These are phyloP conservation scores for Sebastes iracundus DNA, from an alignment of 2,797 vertebrate species.

Conservation along the genomic window DNA sequence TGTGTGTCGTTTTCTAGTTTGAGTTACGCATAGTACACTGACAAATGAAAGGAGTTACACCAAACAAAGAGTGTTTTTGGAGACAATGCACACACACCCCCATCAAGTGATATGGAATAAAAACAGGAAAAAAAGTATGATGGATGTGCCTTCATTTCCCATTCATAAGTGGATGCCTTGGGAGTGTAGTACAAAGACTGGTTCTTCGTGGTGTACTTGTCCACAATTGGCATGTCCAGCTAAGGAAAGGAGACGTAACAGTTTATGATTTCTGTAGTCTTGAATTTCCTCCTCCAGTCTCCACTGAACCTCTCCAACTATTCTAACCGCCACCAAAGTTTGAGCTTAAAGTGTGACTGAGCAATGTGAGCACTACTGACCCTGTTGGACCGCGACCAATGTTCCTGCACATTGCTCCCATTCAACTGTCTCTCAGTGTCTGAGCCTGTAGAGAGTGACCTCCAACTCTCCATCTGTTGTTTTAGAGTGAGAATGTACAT, in stretches of 20 bases:
- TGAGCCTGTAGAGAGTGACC: conserved; percentile 11
- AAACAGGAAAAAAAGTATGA: background rate
- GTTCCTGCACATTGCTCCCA: conserved; percentile 41
- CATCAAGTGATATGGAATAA: background rate
- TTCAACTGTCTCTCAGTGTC: conserved; percentile 30
- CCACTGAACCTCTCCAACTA: conserved; percentile 16
- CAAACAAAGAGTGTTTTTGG: background rate
- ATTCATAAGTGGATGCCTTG: conserved; percentile 9
- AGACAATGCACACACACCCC: background rate
- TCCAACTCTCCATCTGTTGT: conserved; percentile 74
- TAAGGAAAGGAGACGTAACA: conserved; percentile 29
- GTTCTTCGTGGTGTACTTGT: conserved; percentile 51
- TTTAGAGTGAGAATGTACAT: conserved; percentile 29
- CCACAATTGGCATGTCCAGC: conserved; percentile 34
- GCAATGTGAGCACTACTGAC: conserved; percentile 63
- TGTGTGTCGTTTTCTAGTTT: background rate
- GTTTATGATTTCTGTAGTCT: background rate
- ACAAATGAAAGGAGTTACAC: conserved; percentile 1
- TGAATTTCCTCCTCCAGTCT: background rate
- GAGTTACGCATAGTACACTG: background rate
- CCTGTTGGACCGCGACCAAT: conserved; percentile 46
- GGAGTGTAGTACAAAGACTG: conserved; percentile 62
- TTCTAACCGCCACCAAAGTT: conserved; percentile 27
- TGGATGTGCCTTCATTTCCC: conserved; percentile 52
- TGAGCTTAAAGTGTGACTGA: conserved; percentile 43